Evolutionary conservation across 2,113 vertebrate species (phyloP), one percentile per base, ranked within the genome.

Genomic region (Otolemur garnettii): DNA sequence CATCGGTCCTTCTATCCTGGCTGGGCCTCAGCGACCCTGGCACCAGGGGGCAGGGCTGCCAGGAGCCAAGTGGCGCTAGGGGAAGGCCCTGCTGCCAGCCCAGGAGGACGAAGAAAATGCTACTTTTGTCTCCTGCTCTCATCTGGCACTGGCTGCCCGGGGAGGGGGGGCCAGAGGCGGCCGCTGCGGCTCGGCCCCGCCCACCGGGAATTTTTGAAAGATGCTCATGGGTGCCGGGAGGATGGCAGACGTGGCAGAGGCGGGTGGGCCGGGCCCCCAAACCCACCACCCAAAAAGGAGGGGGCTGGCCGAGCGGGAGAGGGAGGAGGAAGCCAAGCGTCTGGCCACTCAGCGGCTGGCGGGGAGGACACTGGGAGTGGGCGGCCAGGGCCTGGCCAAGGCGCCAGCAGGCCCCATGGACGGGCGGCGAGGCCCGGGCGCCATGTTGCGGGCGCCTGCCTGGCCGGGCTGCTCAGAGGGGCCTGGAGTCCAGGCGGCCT

Each of bases 211-310:
- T 87, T 95, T 82, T 97, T 91, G 87, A 96, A 98, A 97, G 69
- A 96, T 82, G 97, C 91, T 91, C 90, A 69, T 94, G 97, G 94
- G 85, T 62, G 91, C 97, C 9, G 84, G 92, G 95, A 90, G 91
- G 95, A 83, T 87, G 89, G 97, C 96, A 94, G 96, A 96, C 93
- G 95, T 97, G 97, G 97, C 97, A 96, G 93, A 77, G 96, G 96
- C 72, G 96, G 96, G 97, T 50, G 87, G 96, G 97, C 94, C 21
- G 17, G 97, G 93, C 92, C 97, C 97, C 96, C 94, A 57, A 88
- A 87, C 90, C 96, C 95, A 80, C 90, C 71, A 45, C 92, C 71
- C 26, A 30, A 53, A 69, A 28, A 80, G 83, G 64, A 71, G 83
- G 60, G 86, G 93, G 69, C 53, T 7, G 74, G 69, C 66, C 42